Conservation (phyloP, 2,797 vertebrate genomes). For the Phataginus tetradactyla region DNA sequence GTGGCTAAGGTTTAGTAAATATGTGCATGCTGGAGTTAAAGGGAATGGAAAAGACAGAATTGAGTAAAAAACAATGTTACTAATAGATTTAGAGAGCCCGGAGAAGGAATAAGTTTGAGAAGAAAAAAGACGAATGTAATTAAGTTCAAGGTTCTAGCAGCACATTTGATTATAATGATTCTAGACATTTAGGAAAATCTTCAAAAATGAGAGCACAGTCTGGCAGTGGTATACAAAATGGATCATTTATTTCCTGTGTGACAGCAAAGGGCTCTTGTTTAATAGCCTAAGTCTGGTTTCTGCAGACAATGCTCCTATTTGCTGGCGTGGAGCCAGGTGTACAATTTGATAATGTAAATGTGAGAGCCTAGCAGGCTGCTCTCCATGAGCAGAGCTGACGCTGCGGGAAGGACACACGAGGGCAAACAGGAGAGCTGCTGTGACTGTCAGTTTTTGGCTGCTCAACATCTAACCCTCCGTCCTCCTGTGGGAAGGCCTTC, state of each 20-base stretch:
- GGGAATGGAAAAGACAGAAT: background rate
- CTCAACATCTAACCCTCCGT: background rate
- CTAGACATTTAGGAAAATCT: background rate
- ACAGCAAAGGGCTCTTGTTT: background rate
- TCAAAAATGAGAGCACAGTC: background rate
- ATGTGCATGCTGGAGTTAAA: background rate
- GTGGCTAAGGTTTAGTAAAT: background rate
- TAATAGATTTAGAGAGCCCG: background rate
- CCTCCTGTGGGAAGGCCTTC: background rate
- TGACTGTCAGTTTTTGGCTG: background rate
- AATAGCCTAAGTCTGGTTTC: background rate
- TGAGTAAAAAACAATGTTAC: background rate
- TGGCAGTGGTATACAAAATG: background rate
- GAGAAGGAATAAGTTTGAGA: background rate
- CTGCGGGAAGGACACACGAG: rapidly evolving
- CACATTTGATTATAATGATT: background rate
- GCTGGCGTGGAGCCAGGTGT: background rate
- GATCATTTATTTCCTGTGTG: background rate
- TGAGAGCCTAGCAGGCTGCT: no score
- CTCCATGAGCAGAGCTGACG: background rate
- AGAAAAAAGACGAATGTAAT: background rate
- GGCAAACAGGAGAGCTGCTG: background rate
- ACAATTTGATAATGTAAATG: no score
- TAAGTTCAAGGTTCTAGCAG: background rate
- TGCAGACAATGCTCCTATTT: background rate